Evolutionary conservation across 2,797 vertebrate species (phyloP).

Genomic region (Acridotheres tristis): DNA sequence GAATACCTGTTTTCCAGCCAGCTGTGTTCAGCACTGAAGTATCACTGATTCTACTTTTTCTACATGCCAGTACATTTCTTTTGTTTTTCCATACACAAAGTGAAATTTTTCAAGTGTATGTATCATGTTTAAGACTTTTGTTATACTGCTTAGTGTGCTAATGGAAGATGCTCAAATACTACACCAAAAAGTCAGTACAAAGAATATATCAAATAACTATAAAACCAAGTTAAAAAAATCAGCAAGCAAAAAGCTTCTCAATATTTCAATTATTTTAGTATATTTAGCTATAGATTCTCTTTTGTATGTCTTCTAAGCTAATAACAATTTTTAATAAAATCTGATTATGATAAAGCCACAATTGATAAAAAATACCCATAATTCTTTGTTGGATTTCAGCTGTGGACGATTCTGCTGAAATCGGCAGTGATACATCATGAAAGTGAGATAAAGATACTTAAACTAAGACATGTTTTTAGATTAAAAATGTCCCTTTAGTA

Average conservation of each 20-base stretch:
- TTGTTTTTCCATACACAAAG: not conserved
- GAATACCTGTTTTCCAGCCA: not conserved
- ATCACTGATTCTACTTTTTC: constrained; percentile 1
- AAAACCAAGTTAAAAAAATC: not conserved
- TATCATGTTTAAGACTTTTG: not conserved
- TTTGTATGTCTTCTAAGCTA: not conserved
- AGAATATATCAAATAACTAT: not conserved
- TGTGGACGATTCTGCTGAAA: not conserved
- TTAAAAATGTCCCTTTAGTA: not conserved
- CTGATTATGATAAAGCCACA: not conserved
- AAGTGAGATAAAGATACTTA: not conserved
- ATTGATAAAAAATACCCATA: not conserved
- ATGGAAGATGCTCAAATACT: not conserved
- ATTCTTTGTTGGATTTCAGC: not conserved
- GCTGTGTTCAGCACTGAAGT: not conserved
- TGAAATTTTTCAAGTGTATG: not conserved
- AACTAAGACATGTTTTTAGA: not conserved
- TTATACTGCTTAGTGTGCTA: not conserved
- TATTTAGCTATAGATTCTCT: not conserved
- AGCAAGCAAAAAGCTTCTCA: not conserved
- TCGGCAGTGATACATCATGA: not conserved
- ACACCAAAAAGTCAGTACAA: not conserved
- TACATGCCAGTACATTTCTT: not conserved
- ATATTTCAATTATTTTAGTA: not conserved
- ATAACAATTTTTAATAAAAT: not conserved